Base-by-base conservation (phyloP, 2,888 invertebrate genomes). In the Spatulosminthurus flaviceps region DNA sequence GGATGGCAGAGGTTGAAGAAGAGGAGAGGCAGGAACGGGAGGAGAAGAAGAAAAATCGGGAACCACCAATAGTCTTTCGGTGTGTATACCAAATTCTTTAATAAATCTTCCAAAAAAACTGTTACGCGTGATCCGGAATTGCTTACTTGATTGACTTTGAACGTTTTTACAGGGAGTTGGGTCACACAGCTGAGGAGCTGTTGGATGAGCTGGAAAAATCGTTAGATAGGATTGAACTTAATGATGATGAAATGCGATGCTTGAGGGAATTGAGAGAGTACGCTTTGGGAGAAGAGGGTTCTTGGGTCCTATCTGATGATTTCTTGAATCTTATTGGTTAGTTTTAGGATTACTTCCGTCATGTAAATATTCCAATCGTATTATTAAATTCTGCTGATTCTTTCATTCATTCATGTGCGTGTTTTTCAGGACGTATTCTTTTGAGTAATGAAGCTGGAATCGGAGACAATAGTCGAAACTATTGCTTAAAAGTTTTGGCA, bases 301-400 rank as follows among this genome's bases (percentile, higher is more conserved):
- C 95, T 86, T 96, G 96, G 96, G 95, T 95, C 79, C 90, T 96
- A 26, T 94, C 95, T 13, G 96, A 96, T 86, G 93, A 93, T 85
- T 96, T 96, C 88, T 90, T 95, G 67, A 90, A 91, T 78, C 94
- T 95, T 87, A 91, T 96, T 80, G 94, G 94, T 93, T 83, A 87
- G 88, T 22, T 21, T 9, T 7, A 21, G 60, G 4, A 13, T 4
- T 7, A 60, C 34, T 9, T 34, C 34, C 34, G n/a, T n/a, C n/a
- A n/a, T n/a, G n/a, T n/a, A n/a, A n/a, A n/a, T n/a, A n/a, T n/a
- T n/a, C n/a, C n/a, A n/a, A n/a, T n/a, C n/a, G n/a, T n/a, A n/a
- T n/a, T n/a, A n/a, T n/a, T n/a, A n/a, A n/a, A n/a, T n/a, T n/a
- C n/a, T n/a, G n/a, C n/a, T n/a, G n/a, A n/a, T n/a, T n/a, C n/a